Evolutionary conservation across 2,797 vertebrate species (phyloP).

Genomic region (Malacoraja senta): DNA sequence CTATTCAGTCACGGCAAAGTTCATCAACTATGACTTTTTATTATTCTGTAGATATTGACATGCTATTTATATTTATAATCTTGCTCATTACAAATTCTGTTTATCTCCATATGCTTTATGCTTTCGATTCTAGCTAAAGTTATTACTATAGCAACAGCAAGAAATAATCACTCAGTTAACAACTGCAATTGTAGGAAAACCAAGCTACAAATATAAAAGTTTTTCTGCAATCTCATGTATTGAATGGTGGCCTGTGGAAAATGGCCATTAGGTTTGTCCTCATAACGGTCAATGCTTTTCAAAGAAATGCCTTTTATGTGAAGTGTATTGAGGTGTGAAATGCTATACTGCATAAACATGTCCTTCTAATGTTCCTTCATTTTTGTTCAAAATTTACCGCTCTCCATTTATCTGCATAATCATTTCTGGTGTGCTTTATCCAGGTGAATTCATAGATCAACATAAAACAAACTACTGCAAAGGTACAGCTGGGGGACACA

Average conservation of each 20-base stretch:
- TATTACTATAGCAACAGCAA: neutral
- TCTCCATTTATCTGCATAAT: neutral
- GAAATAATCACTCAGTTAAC: neutral
- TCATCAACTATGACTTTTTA: neutral
- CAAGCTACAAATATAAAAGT: neutral
- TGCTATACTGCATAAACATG: neutral
- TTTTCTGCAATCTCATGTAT: neutral
- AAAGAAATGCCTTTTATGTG: neutral
- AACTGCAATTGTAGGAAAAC: neutral
- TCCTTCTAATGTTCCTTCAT: conserved; percentile 4
- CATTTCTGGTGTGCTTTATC: neutral
- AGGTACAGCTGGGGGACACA: neutral
- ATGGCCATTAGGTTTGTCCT: neutral
- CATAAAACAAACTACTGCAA: neutral
- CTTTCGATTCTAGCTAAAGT: neutral
- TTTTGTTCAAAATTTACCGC: neutral
- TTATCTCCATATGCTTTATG: neutral
- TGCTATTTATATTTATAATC: neutral
- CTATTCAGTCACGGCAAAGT: neutral
- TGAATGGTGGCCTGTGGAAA: neutral
- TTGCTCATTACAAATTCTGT: neutral
- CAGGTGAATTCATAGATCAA: conserved; percentile 26
- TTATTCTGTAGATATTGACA: neutral
- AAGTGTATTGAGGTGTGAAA: neutral
- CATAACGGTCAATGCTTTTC: neutral